Evolutionary conservation across 2,888 invertebrate genomes (phyloP), one percentile per base, ranked within the genome.

Genomic region (Caenorhabditis sp.): DNA sequence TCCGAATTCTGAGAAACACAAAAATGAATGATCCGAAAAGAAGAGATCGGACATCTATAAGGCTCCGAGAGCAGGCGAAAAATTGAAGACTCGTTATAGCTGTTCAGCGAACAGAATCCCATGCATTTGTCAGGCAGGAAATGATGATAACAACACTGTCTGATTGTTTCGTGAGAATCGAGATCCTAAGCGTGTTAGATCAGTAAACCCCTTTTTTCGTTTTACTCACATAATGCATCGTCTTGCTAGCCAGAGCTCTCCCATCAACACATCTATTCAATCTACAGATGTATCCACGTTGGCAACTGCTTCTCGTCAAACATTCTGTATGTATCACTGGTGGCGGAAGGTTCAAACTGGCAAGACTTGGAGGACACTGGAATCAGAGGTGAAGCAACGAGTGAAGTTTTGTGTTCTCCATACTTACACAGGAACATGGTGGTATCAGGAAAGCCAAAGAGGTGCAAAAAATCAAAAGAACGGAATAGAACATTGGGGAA

Each of bases 351-450:
- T 82, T 72, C 35, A 66, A 22, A 41, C 61, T 58, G 24, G 35
- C 19, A 1, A 76, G 61, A 69, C 82, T 76, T 19, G 81, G 81
- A n/a, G 75, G 73, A 56, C 81, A 81, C 81, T 81, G 56, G 12
- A 74, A 61, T 49, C 2, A 5, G 47, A 6, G 26, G 26, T 54
- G 24, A 26, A 26, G 24, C 8, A 1, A n/a, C n/a, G 12, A 38
- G 12, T 38, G 19, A 14, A 6, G 14, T 14, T 10, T 14, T 26
- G 10, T 14, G n/a, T n/a, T n/a, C n/a, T n/a, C n/a, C n/a, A 51
- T 26, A 63, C 63, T 63, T 47, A 63, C 63, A 24, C 44, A 26
- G 38, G 2, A 61, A 61, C 26, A 28, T 28, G 16, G 4, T 28
- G 19, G 47, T 10, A 47, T 8, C 1, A 58, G 10, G 47, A 47